These are phyloP conservation scores for Chlamydotis undulata DNA, from an alignment of 2,113 vertebrate species.

Conservation along the genomic window DNA sequence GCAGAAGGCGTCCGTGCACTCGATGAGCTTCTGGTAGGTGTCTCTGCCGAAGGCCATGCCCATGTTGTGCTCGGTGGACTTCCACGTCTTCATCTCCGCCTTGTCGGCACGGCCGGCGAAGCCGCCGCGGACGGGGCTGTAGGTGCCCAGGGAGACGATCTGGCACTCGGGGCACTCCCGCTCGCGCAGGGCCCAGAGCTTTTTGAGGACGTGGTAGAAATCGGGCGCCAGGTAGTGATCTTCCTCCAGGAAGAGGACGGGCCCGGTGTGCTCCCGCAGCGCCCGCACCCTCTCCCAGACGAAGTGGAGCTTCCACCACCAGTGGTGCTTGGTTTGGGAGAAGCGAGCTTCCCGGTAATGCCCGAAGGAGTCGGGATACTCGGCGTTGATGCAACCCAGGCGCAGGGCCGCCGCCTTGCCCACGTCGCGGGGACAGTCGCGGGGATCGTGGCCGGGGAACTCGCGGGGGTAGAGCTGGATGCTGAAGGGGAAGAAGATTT, in stretches of 20 bases:
- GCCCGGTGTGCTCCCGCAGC: conserved; percentile 83
- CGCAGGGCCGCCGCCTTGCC: conserved; percentile 87
- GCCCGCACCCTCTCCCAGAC: conserved; percentile 90
- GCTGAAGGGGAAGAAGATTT: conserved; percentile 98
- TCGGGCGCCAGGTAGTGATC: conserved; percentile 94
- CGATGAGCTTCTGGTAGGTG: conserved; percentile 87
- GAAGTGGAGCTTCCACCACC: conserved; percentile 99
- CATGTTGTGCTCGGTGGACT: conserved; percentile 99
- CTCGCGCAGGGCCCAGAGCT: conserved; percentile 81
- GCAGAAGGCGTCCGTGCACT: conserved; percentile 96
- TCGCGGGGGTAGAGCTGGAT: conserved; percentile 93
- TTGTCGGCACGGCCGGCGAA: conserved; percentile 88
- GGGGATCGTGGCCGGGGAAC: conserved; percentile 94
- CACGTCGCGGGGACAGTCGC: conserved; percentile 92
- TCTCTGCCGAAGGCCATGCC: conserved; percentile 91
- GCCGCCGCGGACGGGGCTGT: conserved; percentile 79
- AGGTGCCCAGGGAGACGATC: conserved; percentile 89
- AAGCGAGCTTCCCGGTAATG: conserved; percentile 97
- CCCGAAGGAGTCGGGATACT: conserved; percentile 95
- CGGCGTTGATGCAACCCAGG: conserved; percentile 93
- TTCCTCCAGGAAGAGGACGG: conserved; percentile 92
- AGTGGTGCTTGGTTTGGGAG: conserved; percentile 98
- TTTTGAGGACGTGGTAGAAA: conserved; percentile 88
- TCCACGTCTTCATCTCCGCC: conserved; percentile 95
- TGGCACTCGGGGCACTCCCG: conserved; percentile 91